Evolutionary conservation across 2,113 vertebrate genomes (phyloP).

Genomic region (Phodopus roborovskii): DNA sequence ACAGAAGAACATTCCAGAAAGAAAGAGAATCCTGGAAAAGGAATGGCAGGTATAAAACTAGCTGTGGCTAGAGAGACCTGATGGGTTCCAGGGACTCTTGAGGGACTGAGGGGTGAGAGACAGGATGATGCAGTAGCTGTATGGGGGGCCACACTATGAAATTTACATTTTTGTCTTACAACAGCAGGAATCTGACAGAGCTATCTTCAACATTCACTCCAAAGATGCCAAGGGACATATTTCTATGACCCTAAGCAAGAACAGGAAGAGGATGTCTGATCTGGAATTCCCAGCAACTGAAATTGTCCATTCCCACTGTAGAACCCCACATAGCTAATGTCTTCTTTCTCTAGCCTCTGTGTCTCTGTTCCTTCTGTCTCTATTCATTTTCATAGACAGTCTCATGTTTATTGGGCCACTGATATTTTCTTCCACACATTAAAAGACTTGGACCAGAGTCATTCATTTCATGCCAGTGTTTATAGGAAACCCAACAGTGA

Average conservation of each 20-base stretch:
- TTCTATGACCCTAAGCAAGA: neutral
- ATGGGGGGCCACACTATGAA: rapidly evolving
- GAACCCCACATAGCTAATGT: neutral
- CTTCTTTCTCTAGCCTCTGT: neutral
- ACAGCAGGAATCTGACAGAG: neutral
- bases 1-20: neutral
- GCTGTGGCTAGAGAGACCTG: rapidly evolving
- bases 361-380: neutral
- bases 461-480: neutral
- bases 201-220: neutral
- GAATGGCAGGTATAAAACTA: too few species aligned
- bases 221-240: neutral
- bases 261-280: neutral
- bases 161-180: rapidly evolving
- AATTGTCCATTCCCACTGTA: neutral
- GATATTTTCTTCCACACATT: neutral
- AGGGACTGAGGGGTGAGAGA: neutral
- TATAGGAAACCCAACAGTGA: neutral
- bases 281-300: too few species aligned
- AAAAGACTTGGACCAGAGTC: neutral
- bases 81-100: rapidly evolving
- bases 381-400: neutral
- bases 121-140: rapidly evolving
- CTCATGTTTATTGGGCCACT: neutral
- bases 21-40: neutral